A percentile compares a stretch with the other conserved stretches of the same genome.
These are phyloP conservation scores for Phoxinus phoxinus DNA, from an alignment of 2,113 vertebrate species.

Conservation along the genomic window DNA sequence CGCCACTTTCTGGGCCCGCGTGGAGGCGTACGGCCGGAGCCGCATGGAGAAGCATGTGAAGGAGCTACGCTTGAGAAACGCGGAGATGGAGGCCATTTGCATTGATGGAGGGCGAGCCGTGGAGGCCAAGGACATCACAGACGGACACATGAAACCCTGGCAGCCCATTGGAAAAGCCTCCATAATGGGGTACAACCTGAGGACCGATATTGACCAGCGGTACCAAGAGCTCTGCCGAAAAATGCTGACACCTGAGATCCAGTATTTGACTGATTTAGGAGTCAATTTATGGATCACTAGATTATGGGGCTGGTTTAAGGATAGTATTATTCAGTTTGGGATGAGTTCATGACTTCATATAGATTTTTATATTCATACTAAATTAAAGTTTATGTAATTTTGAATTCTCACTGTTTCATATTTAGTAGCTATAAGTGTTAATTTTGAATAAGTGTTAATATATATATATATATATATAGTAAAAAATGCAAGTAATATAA, in stretches of 20 bases:
- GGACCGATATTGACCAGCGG: conserved; percentile 77
- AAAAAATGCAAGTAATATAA: no score
- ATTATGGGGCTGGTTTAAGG: conserved; percentile 83
- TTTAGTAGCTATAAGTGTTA: not conserved
- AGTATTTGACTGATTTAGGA: conserved; percentile 89
- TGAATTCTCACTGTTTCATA: not conserved
- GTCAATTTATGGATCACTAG: conserved; percentile 90
- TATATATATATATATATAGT: no score
- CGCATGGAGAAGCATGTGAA: conserved; percentile 85
- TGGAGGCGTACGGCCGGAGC: conserved; percentile 82
- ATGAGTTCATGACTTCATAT: not conserved
- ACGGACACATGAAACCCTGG: conserved; percentile 88
- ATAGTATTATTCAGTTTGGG: not conserved
- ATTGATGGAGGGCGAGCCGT: conserved; percentile 83
- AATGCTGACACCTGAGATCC: conserved; percentile 95
- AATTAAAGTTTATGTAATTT: not conserved
- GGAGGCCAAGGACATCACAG: conserved; percentile 81
- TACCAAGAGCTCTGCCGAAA: conserved; percentile 85
- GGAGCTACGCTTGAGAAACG: conserved; percentile 80
- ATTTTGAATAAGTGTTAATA: no score
- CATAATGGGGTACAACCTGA: conserved; percentile 95
- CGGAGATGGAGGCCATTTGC: conserved; percentile 85
- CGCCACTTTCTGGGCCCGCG: conserved; percentile 86
- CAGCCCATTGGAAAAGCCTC: conserved; percentile 89
- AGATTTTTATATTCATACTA: not conserved